Evolutionary conservation across 1,140 invertebrate species (phyloP).

Genomic region (Conus betulinus): DNA sequence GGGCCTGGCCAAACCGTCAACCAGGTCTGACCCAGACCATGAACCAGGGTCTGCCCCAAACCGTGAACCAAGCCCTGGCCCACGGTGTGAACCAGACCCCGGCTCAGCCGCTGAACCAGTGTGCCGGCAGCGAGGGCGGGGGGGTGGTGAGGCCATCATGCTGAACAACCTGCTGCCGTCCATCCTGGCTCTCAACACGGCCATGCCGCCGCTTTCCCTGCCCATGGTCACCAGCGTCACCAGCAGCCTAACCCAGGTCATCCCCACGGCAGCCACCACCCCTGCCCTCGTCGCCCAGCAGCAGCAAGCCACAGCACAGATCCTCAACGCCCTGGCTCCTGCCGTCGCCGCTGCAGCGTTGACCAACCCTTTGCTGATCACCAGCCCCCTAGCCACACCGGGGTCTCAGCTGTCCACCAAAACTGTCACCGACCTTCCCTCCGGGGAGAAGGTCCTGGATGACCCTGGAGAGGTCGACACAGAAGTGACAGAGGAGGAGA

Average conservation of each 20-base stretch:
- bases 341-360: constrained; percentile 77
- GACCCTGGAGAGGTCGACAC: background rate
- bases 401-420: background rate
- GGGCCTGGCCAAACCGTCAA: background rate
- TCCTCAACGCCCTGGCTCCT: constrained; percentile 83
- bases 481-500: background rate
- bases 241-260: constrained; percentile 82
- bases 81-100: background rate
- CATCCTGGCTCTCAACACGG: constrained; percentile 58
- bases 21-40: background rate
- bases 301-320: constrained; percentile 77
- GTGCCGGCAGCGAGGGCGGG: background rate
- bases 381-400: background rate
- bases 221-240: constrained; percentile 84
- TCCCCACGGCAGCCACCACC: constrained; percentile 75
- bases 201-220: constrained; percentile 82
- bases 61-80: background rate
- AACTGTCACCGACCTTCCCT: background rate
- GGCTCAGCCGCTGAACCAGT: background rate
- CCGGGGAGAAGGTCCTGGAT: background rate
- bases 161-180: constrained; percentile 46
- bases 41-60: background rate
- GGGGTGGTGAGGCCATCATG: constrained; percentile 13
- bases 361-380: constrained; percentile 37
- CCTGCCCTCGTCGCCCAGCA: constrained; percentile 22